Evolutionary conservation across 1,140 invertebrate species (phyloP).

Genomic region (Monochamus saltuarius): DNA sequence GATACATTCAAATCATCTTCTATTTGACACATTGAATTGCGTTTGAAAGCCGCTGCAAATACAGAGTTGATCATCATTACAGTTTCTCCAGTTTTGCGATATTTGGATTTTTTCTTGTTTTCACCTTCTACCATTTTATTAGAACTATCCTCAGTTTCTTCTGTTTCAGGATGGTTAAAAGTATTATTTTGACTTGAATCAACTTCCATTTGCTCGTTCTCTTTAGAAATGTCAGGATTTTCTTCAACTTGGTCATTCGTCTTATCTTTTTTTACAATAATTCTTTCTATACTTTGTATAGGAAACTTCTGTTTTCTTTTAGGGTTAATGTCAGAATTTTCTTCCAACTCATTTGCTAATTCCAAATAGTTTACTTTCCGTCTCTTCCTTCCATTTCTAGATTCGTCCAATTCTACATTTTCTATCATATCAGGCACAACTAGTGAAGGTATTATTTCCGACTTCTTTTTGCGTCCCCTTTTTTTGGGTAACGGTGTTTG

Average conservation of each 20-base stretch:
- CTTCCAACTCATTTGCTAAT: conserved; percentile 12
- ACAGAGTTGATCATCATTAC: conserved; percentile 22
- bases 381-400: conserved; percentile 16
- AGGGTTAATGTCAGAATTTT: not conserved
- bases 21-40: no score
- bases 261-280: not conserved
- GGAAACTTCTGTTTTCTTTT: no score
- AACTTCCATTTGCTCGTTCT: not conserved
- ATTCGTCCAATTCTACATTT: not conserved
- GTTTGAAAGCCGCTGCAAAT: conserved; percentile 4
- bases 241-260: not conserved
- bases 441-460: not conserved
- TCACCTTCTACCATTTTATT: conserved; percentile 2
- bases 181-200: not conserved
- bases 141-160: not conserved
- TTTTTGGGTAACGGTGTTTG: not conserved
- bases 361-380: conserved; percentile 25
- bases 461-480: not conserved
- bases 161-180: not conserved
- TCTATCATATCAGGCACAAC: not conserved
- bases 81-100: conserved; percentile 19
- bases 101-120: conserved; percentile 9
- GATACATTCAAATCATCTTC: no score
- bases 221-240: not conserved
- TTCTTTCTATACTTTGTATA: no score